Percentiles rank a stretch among this genome's conserved stretches.
phyloP scores from a whole-genome alignment of 2,888 invertebrate species.

The Deilephila elpenor region DNA sequence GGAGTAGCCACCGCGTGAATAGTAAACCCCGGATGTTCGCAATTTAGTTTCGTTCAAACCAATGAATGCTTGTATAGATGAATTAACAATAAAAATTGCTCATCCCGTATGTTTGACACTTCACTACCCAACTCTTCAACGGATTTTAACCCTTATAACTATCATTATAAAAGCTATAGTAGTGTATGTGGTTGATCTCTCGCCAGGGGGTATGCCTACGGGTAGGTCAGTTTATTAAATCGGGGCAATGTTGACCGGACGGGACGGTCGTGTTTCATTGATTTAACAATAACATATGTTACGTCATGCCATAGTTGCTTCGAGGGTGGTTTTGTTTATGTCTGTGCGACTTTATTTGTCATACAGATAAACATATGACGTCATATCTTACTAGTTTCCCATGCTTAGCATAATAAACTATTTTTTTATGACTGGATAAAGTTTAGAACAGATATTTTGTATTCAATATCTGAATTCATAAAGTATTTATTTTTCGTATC shows the following conservation, averaged over 20 bases:
- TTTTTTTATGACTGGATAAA: no score
- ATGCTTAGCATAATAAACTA: neutral
- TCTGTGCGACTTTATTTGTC: slow-evolving; percentile 24
- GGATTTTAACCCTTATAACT: slow-evolving; percentile 41
- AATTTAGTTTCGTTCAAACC: slow-evolving; percentile 80
- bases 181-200: slow-evolving; percentile 45
- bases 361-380: slow-evolving; percentile 21
- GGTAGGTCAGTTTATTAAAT: slow-evolving; percentile 82
- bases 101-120: slow-evolving; percentile 65
- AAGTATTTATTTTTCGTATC: no score
- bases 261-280: slow-evolving; percentile 74
- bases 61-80: slow-evolving; percentile 76
- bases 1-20: slow-evolving; percentile 68
- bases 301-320: slow-evolving; percentile 64
- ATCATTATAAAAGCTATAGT: slow-evolving; percentile 29
- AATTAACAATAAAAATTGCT: slow-evolving; percentile 82
- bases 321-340: slow-evolving; percentile 51
- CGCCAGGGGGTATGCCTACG: slow-evolving; percentile 64
- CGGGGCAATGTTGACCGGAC: slow-evolving; percentile 73
- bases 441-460: no score
- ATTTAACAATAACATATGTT: slow-evolving; percentile 77
- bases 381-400: neutral
- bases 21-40: slow-evolving; percentile 82
- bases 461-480: no score
- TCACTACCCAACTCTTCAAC: neutral